Base-by-base conservation (phyloP, 2,113 vertebrate species). In the Fregetta grallaria region DNA sequence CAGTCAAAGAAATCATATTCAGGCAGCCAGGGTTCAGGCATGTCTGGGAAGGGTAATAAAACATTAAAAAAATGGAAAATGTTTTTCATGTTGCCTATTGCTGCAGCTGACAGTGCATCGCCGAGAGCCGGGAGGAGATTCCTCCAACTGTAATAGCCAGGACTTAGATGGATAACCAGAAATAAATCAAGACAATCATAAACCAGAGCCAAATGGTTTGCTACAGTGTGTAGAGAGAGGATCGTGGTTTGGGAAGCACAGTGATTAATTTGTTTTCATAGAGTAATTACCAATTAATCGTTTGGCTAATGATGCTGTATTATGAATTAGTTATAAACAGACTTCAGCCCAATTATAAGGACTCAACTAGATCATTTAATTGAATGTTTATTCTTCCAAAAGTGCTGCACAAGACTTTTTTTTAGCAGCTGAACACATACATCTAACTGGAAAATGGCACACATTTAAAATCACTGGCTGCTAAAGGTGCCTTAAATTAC, bases 211-310 rank as follows among this genome's bases (percentile, higher is more conserved):
- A 92, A 95, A 66, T 34, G 62, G 27, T 47, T 93, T 73, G 38
- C 53, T 44, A 32, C 50, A 52, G 13, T 11, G 42, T 59, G 26
- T 16, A 88, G 50, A 55, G 21, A 89, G 62, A 82, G 32, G 47
- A 86, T 71, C 11, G 3, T 65, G 32, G 55, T 49, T 94, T 90
- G 40, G 34, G 73, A 94, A 90, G 63, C 73, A 50, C 26, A 47
- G 85, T 47, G 62, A 89, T 91, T 97, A 90, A 94, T 96, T 91
- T 96, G 88, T 96, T 97, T 97, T 95, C 76, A 40, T 47, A 62
- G 61, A 66, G 40, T 77, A 97, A 94, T 96, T 91, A 49, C 36
- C 83, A 91, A 85, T 96, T 96, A 96, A 96, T 96, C 83, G 89
- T 79, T 95, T 74, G 53, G 47, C 86, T 94, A 95, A 96, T 91